Evolutionary conservation across 2,888 invertebrate genomes (phyloP).

Genomic region (Pollenia labialis): DNA sequence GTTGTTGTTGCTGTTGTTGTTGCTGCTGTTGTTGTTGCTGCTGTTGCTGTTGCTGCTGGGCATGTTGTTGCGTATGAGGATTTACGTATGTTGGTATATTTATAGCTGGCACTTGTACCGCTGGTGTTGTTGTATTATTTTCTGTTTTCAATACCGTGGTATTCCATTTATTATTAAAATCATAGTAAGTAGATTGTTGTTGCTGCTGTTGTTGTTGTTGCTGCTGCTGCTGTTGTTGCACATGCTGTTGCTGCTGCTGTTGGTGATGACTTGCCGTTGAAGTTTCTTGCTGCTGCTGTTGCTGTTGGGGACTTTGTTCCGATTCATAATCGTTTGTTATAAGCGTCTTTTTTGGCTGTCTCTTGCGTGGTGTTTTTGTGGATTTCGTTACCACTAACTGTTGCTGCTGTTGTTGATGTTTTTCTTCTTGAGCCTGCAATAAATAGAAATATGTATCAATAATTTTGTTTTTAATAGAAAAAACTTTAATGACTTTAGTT

Average conservation of each 20-base stretch:
- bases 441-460: slow-evolving; percentile 64
- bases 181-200: slow-evolving; percentile 87
- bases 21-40: slow-evolving; percentile 81
- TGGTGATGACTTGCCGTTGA: slow-evolving; percentile 79
- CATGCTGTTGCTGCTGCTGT: slow-evolving; percentile 81
- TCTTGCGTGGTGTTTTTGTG: slow-evolving; percentile 82
- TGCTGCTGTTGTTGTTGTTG: slow-evolving; percentile 76
- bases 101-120: slow-evolving; percentile 80
- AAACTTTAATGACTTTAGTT: neutral
- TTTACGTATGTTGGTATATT: slow-evolving; percentile 84
- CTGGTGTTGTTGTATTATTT: slow-evolving; percentile 80
- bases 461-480: neutral
- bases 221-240: slow-evolving; percentile 76
- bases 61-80: slow-evolving; percentile 83
- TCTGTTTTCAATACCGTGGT: slow-evolving; percentile 85
- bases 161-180: slow-evolving; percentile 93
- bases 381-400: slow-evolving; percentile 78
- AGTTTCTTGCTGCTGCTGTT: slow-evolving; percentile 76
- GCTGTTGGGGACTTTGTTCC: slow-evolving; percentile 80
- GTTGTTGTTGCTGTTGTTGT: slow-evolving; percentile 78
- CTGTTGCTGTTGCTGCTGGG: slow-evolving; percentile 85
- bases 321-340: slow-evolving; percentile 80
- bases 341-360: slow-evolving; percentile 83
- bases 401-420: slow-evolving; percentile 70
- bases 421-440: slow-evolving; percentile 80